A percentile compares a stretch with the other conserved stretches of the same genome.
Evolutionary conservation across 2,113 vertebrate species (phyloP).

Genomic region (Octodon degus): DNA sequence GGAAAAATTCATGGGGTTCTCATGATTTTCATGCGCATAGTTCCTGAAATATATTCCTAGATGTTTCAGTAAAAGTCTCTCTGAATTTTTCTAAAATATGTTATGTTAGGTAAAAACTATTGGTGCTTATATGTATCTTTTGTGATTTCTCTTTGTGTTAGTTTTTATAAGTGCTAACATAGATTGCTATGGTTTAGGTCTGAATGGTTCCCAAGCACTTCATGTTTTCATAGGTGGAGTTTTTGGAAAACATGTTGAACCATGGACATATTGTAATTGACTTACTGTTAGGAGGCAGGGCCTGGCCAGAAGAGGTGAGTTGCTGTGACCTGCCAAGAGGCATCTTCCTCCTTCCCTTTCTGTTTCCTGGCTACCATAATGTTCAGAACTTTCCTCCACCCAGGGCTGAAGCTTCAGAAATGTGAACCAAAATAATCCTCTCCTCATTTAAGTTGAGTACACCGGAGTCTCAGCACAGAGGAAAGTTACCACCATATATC

Average conservation of each 20-base stretch:
- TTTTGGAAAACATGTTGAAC: not conserved
- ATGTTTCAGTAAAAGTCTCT: constrained; percentile 11
- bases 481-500: not conserved
- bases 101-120: not conserved
- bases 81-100: not conserved
- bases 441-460: not conserved
- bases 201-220: not conserved
- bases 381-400: not conserved
- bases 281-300: not conserved
- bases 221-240: not conserved
- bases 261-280: not conserved
- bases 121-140: not conserved
- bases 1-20: not conserved
- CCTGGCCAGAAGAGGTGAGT: not conserved
- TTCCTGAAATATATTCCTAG: not conserved
- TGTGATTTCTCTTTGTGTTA: not conserved
- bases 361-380: not conserved
- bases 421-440: not conserved
- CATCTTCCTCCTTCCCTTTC: not conserved
- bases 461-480: not conserved
- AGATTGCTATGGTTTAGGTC: not conserved
- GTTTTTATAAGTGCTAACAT: not conserved
- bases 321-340: not conserved
- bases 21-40: not conserved
- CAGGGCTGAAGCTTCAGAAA: not conserved